phyloP scores from a whole-genome alignment of 2,113 vertebrate genomes.

The Urocolius indicus region DNA sequence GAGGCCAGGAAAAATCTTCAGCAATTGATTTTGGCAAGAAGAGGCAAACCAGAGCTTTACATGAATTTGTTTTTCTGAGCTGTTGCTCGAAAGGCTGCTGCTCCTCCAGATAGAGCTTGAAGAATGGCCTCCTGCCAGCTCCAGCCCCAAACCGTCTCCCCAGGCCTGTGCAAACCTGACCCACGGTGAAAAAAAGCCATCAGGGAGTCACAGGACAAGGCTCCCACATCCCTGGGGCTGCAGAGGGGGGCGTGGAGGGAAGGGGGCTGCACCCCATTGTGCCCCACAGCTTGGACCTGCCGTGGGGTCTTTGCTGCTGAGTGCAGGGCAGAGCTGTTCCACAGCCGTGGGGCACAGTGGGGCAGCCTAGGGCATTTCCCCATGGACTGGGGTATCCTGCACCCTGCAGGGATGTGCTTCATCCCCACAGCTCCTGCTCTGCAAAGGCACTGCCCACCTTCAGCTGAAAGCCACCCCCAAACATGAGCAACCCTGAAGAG shows the following conservation, averaged over 20 bases:
- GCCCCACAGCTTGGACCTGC: background rate
- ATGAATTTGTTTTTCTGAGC: background rate
- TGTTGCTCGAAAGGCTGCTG: constrained; percentile 26
- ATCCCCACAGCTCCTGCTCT: background rate
- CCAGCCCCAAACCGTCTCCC: background rate
- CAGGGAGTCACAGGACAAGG: rapidly evolving
- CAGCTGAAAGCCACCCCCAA: background rate
- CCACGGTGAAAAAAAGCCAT: background rate
- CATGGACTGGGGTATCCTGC: background rate
- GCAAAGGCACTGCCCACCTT: background rate
- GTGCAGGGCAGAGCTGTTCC: background rate
- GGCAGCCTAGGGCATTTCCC: too few species aligned
- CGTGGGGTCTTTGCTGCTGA: background rate
- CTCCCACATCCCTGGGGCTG: background rate
- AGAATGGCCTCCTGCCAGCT: rapidly evolving
- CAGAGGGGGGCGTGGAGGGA: rapidly evolving
- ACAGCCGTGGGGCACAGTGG: too few species aligned
- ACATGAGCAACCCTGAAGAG: too few species aligned
- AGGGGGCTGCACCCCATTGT: background rate
- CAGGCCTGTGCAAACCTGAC: background rate
- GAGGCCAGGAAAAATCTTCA: background rate
- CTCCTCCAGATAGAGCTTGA: background rate
- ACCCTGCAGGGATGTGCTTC: background rate
- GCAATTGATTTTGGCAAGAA: constrained; percentile 25
- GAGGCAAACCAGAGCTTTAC: constrained; percentile 32